phyloP scores from a whole-genome alignment of 2,888 invertebrate genomes.

The Ectobius pallidus region DNA sequence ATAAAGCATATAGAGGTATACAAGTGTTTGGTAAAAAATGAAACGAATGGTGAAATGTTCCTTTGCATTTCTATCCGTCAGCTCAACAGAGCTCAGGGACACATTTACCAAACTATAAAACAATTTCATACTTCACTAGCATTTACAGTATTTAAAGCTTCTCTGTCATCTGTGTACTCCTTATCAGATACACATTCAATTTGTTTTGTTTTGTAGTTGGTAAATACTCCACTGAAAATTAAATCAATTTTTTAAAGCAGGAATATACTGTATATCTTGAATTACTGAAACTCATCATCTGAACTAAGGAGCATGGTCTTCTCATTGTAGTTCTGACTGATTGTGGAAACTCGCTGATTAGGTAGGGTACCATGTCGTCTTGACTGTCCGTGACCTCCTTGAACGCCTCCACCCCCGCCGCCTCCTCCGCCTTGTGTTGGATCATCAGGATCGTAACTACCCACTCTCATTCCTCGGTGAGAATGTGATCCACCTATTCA shows the following conservation, averaged over 20 bases:
- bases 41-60: too few species aligned
- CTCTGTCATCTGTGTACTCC: too few species aligned
- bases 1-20: too few species aligned
- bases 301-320: slow-evolving; percentile 95
- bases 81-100: too few species aligned
- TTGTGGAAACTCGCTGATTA: slow-evolving; percentile 74
- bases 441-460: slow-evolving; percentile 73
- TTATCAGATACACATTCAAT: too few species aligned
- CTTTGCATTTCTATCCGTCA: too few species aligned
- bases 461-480: slow-evolving; percentile 68
- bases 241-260: neutral
- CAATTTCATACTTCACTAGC: too few species aligned
- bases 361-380: slow-evolving; percentile 38
- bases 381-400: slow-evolving; percentile 17
- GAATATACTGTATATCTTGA: neutral
- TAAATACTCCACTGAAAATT: neutral
- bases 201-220: too few species aligned
- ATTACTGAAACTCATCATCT: slow-evolving; percentile 90
- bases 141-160: too few species aligned
- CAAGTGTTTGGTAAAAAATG: too few species aligned
- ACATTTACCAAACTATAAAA: too few species aligned
- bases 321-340: slow-evolving; percentile 89
- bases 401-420: slow-evolving; percentile 49
- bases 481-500: slow-evolving; percentile 64
- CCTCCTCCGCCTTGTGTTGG: slow-evolving; percentile 56